A percentile compares a stretch with the other conserved stretches of the same genome.
Evolutionary conservation across 2,113 vertebrate species (phyloP).

Genomic region (Hyaena hyaena): DNA sequence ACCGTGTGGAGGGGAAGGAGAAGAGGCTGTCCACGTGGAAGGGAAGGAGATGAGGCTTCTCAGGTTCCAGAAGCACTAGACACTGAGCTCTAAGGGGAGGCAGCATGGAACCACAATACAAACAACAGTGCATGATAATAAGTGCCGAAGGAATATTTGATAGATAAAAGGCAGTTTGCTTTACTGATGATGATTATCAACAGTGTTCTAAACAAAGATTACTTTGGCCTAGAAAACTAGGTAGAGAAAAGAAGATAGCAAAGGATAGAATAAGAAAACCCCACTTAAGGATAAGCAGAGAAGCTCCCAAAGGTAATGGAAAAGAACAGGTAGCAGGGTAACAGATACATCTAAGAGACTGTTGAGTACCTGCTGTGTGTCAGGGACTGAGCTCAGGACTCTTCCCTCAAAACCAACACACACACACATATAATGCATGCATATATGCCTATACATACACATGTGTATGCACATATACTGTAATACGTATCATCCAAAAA

Average conservation of each 20-base stretch:
- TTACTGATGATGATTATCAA: neutral
- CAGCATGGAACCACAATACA: neutral
- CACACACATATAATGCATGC: fast-evolving
- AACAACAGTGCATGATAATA: neutral
- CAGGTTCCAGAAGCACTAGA: neutral
- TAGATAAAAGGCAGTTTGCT: neutral
- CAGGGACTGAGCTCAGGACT: neutral
- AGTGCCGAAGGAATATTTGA: neutral
- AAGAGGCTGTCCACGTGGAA: fast-evolving
- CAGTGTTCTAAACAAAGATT: neutral
- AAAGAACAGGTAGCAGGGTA: neutral
- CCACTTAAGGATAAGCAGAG: neutral
- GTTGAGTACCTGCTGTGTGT: fast-evolving
- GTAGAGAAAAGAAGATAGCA: neutral
- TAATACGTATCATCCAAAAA: neutral
- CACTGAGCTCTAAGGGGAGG: neutral
- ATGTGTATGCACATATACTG: neutral
- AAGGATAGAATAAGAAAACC: neutral
- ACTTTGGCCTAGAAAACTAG: neutral
- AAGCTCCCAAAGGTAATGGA: neutral
- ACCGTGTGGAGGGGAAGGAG: neutral
- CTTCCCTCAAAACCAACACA: neutral
- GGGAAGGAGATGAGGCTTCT: neutral
- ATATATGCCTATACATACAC: neutral
- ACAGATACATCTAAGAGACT: neutral